Percentiles rank a stretch among this genome's conserved stretches.
phyloP scores from a whole-genome alignment of 2,888 invertebrate species.

The Frankliniella fusca region DNA sequence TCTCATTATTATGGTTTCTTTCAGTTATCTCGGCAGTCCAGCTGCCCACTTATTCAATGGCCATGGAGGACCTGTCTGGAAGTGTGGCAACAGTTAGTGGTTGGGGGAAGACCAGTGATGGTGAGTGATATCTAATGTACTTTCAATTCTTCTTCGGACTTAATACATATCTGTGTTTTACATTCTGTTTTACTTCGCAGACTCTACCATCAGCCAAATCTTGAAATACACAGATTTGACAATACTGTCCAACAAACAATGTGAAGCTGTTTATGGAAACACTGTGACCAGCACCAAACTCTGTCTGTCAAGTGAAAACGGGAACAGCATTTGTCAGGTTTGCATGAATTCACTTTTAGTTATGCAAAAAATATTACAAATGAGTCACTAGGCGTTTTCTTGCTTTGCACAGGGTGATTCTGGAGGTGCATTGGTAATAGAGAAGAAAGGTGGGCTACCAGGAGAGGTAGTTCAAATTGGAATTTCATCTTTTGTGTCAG shows the following conservation, averaged over 20 bases:
- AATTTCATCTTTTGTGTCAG: neutral
- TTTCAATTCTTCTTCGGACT: too few species aligned
- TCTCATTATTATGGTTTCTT: neutral
- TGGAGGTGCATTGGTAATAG: neutral
- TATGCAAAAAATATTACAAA: neutral
- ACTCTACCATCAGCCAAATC: neutral
- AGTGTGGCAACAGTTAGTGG: neutral
- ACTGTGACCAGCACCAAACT: neutral
- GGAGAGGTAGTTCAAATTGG: neutral
- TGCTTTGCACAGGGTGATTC: neutral
- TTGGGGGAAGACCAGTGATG: neutral
- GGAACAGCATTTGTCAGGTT: neutral
- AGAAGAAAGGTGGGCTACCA: neutral
- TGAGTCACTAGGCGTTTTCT: neutral
- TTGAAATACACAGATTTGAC: neutral
- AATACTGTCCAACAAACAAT: neutral
- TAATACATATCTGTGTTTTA: too few species aligned
- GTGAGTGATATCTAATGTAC: neutral
- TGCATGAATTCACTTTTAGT: neutral
- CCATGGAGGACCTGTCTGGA: neutral
- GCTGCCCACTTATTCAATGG: neutral
- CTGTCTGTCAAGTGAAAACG: neutral
- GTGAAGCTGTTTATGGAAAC: neutral
- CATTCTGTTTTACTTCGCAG: neutral
- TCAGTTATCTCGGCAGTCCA: neutral